A percentile compares a stretch with the other conserved stretches of the same genome.
Evolutionary conservation across 2,797 vertebrate genomes (phyloP).

Genomic region (Muscicapa comitata): DNA sequence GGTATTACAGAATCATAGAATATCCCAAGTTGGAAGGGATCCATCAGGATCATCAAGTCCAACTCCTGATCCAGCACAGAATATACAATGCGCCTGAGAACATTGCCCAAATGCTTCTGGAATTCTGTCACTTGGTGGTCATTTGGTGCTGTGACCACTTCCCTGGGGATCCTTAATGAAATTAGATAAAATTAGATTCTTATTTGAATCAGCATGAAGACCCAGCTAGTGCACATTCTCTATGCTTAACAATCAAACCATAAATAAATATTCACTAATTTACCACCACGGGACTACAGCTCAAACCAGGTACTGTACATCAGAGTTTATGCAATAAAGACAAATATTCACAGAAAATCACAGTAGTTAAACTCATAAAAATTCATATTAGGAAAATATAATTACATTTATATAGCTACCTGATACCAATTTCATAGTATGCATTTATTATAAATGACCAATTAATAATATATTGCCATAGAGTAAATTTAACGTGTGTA

Average conservation of each 20-base stretch:
- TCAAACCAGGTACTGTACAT: background rate
- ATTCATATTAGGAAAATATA: background rate
- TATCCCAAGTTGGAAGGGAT: background rate
- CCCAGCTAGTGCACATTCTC: background rate
- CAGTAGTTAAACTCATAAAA: background rate
- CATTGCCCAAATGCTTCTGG: background rate
- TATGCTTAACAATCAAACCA: background rate
- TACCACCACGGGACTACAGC: background rate
- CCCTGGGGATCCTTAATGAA: background rate
- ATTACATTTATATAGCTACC: background rate
- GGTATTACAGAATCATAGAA: background rate
- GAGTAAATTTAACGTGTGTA: slow-evolving; percentile 1
- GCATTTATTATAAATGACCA: slow-evolving; percentile 21
- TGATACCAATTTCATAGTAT: background rate
- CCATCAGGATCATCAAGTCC: accelerated
- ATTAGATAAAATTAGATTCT: background rate
- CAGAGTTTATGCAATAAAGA: background rate
- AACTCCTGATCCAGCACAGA: background rate
- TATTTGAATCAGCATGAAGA: background rate
- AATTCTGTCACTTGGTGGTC: background rate
- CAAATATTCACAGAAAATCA: background rate
- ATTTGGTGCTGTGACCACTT: background rate
- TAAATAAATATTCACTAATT: background rate
- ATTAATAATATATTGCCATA: slow-evolving; percentile 35
- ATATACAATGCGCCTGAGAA: background rate